A percentile compares a stretch with the other conserved stretches of the same genome.
Conservation (phyloP, 2,888 invertebrate genomes). For the Pilophorus perplexus region DNA sequence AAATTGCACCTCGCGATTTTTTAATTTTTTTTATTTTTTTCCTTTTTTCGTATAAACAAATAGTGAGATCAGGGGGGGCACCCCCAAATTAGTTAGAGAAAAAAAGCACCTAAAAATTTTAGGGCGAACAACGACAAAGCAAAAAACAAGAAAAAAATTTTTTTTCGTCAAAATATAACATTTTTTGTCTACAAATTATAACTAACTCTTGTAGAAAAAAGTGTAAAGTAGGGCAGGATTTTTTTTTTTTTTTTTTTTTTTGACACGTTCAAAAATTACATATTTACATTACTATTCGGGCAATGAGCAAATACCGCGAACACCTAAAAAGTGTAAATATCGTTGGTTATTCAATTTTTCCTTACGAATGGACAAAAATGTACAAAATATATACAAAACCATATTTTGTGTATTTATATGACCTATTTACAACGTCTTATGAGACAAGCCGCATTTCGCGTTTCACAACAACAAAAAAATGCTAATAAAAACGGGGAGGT, state of each 20-base stretch:
- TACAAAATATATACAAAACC: conserved; percentile 47
- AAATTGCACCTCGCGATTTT: conserved; percentile 44
- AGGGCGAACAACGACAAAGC: conserved; percentile 13
- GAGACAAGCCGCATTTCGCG: not conserved
- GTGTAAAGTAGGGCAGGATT: conserved; percentile 49
- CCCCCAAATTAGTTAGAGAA: conserved; percentile 29
- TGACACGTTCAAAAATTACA: conserved; percentile 43
- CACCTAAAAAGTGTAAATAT: conserved; percentile 45
- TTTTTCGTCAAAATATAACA: conserved; percentile 35
- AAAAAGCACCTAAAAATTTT: conserved; percentile 12
- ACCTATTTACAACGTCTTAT: conserved; percentile 22
- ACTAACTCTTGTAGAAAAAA: conserved; percentile 48
- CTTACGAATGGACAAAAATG: conserved; percentile 46
- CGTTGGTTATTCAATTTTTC: conserved; percentile 45
- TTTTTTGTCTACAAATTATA: conserved; percentile 42
- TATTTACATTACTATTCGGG: conserved; percentile 41
- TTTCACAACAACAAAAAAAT: conserved; percentile 14
- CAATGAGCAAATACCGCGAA: conserved; percentile 29
- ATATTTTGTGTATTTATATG: conserved; percentile 34
- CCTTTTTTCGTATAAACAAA: conserved; percentile 23
- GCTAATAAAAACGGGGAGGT: conserved; percentile 23
- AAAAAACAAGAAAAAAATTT: conserved; percentile 19
- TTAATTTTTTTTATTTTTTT: not conserved
- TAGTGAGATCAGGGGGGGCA: conserved; percentile 40
- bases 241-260: conserved; percentile 43